Evolutionary conservation across 2,113 vertebrate genomes (phyloP).

Genomic region (Rhizomys pruinosus): DNA sequence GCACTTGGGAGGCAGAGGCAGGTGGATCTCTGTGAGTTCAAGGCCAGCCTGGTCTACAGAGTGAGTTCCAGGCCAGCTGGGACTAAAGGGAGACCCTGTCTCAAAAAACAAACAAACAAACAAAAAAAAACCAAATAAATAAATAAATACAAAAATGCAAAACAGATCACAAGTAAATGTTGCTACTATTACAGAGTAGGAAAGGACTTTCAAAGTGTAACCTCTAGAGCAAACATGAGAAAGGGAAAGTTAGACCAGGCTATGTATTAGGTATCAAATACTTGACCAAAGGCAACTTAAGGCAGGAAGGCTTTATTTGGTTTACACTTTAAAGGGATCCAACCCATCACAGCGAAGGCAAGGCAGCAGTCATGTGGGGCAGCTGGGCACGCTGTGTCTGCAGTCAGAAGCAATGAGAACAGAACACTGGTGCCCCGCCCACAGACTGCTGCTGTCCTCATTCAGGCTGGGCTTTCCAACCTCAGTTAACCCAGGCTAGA

Average conservation of each 20-base stretch:
- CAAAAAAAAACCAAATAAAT: too few relatives aligned
- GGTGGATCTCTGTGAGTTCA: too few relatives aligned
- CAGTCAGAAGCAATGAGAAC: not conserved
- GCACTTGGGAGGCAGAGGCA: too few relatives aligned
- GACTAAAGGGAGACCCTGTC: too few relatives aligned
- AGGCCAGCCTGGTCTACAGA: too few relatives aligned
- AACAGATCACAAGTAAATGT: constrained; percentile 5
- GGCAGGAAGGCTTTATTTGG: not conserved
- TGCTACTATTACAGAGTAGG: not conserved
- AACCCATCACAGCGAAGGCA: not conserved
- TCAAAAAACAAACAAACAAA: too few relatives aligned
- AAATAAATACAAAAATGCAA: not conserved
- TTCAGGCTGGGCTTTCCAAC: not conserved
- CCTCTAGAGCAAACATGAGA: not conserved
- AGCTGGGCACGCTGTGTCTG: not conserved
- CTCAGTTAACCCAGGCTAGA: not conserved
- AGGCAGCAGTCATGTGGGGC: not conserved
- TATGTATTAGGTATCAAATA: not conserved
- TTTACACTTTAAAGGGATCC: not conserved
- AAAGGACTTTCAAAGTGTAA: constrained; percentile 7
- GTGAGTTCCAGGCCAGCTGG: too few relatives aligned
- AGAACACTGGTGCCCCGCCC: not conserved
- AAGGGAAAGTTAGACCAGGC: not conserved
- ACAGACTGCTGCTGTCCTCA: not conserved
- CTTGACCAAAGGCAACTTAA: not conserved